Evolutionary conservation across 2,888 invertebrate genomes (phyloP).

Genomic region (Xylocampa areola): DNA sequence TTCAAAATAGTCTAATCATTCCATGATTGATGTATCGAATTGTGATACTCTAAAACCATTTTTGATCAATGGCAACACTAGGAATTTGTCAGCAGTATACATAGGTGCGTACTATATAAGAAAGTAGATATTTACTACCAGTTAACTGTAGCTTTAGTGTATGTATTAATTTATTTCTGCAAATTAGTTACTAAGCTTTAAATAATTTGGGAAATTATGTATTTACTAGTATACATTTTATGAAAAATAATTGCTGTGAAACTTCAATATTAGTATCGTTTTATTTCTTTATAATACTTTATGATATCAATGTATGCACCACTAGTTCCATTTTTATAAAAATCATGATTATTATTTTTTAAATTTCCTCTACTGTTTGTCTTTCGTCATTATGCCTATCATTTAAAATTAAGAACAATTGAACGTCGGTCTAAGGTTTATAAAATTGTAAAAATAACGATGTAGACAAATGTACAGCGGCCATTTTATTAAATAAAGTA

Average conservation of each 20-base stretch:
- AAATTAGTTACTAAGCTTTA: conserved; percentile 33
- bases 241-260: conserved; percentile 4
- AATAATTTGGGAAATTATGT: conserved; percentile 24
- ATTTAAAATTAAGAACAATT: conserved; percentile 22
- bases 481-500: conserved; percentile 53
- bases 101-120: conserved; percentile 33
- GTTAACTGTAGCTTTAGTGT: conserved; percentile 28
- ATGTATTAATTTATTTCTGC: conserved; percentile 26
- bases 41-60: conserved; percentile 8
- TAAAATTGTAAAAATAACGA: conserved; percentile 28
- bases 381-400: conserved; percentile 11
- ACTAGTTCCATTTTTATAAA: conserved; percentile 10
- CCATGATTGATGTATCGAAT: conserved; percentile 30
- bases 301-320: conserved; percentile 2
- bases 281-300: not conserved
- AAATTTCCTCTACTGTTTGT: not conserved
- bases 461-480: conserved; percentile 48
- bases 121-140: conserved; percentile 29
- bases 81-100: conserved; percentile 26
- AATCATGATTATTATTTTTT: not conserved
- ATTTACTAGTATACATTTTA: conserved; percentile 15
- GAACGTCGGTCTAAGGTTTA: conserved; percentile 8
- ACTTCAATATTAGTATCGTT: conserved; percentile 5
- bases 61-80: conserved; percentile 48
- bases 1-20: conserved; percentile 41